These are phyloP conservation scores for Leucophora obtusa DNA, from an alignment of 2,888 invertebrate species.

Conservation along the genomic window DNA sequence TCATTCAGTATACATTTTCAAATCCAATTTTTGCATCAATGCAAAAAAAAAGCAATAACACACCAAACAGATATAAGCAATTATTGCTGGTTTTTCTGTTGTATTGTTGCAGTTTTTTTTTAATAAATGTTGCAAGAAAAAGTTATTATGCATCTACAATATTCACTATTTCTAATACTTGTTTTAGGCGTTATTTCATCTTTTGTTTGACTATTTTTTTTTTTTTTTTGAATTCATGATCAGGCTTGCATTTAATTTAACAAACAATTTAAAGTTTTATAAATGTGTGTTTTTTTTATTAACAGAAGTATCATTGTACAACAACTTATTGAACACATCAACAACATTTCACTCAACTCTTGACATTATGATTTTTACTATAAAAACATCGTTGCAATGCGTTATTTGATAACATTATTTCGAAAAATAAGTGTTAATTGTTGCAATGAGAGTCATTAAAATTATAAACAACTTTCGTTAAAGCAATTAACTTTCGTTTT, in stretches of 20 bases:
- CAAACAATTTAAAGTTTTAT: not conserved
- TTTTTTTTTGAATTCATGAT: not conserved
- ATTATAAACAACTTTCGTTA: constrained; percentile 27
- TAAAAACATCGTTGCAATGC: not conserved
- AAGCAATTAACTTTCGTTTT: constrained; percentile 31
- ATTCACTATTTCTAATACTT: not conserved
- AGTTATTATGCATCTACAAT: not conserved
- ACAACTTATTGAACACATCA: not conserved
- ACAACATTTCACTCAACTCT: not conserved
- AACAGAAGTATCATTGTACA: too few relatives aligned
- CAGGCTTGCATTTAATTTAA: not conserved
- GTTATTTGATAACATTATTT: not conserved
- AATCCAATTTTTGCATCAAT: not conserved
- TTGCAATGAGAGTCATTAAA: constrained; percentile 23
- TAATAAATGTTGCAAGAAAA: not conserved
- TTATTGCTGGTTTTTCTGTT: constrained; percentile 4
- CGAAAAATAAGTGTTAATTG: constrained; percentile 27
- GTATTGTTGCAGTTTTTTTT: not conserved
- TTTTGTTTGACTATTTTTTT: not conserved
- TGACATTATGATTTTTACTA: not conserved
- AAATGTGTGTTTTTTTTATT: not conserved
- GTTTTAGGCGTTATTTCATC: not conserved
- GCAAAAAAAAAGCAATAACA: constrained; percentile 37
- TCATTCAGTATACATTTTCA: not conserved
- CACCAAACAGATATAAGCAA: constrained; percentile 35